These are phyloP conservation scores for Sinelater perroti DNA, from an alignment of 2,888 invertebrate species.

Conservation along the genomic window DNA sequence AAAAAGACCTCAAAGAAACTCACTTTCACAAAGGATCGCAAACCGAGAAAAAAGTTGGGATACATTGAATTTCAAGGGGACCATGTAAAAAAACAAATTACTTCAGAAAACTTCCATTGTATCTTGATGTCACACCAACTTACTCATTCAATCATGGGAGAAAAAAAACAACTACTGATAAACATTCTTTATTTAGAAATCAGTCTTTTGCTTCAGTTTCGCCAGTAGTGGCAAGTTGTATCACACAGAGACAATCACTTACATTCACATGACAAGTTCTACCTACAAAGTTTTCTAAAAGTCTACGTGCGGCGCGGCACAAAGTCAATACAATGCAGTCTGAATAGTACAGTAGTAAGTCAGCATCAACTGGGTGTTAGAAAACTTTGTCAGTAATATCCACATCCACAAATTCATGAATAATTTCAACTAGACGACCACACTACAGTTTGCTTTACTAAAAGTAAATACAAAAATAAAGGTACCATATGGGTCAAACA, in stretches of 20 bases:
- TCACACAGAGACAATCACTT: constrained; percentile 59
- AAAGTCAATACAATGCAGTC: neutral
- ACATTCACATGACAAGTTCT: constrained; percentile 52
- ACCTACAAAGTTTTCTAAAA: constrained; percentile 37
- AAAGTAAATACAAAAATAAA: constrained; percentile 34
- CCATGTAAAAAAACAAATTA: no score
- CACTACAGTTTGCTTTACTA: constrained; percentile 37
- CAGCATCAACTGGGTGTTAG: constrained; percentile 17
- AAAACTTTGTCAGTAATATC: constrained; percentile 38
- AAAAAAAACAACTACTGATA: constrained; percentile 23
- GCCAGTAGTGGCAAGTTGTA: constrained; percentile 53
- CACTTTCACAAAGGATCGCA: no score
- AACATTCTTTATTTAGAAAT: constrained; percentile 56
- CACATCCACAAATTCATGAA: constrained; percentile 33
- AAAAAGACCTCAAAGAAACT: no score
- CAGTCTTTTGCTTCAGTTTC: constrained; percentile 59
- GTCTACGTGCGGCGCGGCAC: neutral
- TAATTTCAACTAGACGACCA: constrained; percentile 44
- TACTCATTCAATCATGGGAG: neutral
- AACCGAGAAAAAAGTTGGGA: no score
- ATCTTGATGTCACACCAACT: no score
- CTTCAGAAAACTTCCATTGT: no score
- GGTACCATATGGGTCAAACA: constrained; percentile 30
- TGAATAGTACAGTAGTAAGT: neutral
- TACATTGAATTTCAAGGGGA: no score